Conservation (phyloP, 2,113 vertebrate species). For the Amphilophus citrinellus region DNA sequence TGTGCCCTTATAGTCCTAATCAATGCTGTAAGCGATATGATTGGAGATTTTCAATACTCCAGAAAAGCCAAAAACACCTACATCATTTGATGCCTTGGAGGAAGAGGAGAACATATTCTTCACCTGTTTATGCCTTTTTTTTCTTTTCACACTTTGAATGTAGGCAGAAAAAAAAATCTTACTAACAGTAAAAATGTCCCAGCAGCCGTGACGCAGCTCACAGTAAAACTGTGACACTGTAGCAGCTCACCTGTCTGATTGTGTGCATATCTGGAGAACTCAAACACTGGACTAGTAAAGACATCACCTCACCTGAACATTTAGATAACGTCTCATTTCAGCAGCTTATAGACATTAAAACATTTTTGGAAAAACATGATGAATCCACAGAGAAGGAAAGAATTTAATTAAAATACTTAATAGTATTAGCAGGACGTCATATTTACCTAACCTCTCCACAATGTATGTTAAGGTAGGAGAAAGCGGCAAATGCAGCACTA, state of each 20-base stretch:
- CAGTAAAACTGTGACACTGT: background rate
- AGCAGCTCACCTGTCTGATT: background rate
- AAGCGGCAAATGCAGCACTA: background rate
- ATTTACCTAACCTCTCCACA: background rate
- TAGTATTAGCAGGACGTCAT: too few relatives aligned
- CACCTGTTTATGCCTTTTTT: background rate
- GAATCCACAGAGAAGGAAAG: too few relatives aligned
- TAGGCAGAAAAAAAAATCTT: background rate
- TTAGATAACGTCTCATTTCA: too few relatives aligned
- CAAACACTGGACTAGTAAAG: background rate
- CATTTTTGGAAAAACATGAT: too few relatives aligned
- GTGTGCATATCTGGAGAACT: background rate
- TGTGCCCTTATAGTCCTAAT: background rate
- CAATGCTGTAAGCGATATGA: rapidly evolving
- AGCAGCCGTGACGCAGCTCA: background rate
- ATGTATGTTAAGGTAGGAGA: too few relatives aligned
- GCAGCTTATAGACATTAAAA: too few relatives aligned
- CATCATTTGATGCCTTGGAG: background rate
- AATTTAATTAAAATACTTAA: too few relatives aligned
- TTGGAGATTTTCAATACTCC: background rate
- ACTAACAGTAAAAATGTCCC: background rate
- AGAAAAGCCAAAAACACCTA: background rate
- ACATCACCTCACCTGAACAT: background rate
- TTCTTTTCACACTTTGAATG: background rate
- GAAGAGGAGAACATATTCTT: background rate